These are phyloP conservation scores for Noctua comes DNA, from an alignment of 2,888 invertebrate species.

Conservation along the genomic window DNA sequence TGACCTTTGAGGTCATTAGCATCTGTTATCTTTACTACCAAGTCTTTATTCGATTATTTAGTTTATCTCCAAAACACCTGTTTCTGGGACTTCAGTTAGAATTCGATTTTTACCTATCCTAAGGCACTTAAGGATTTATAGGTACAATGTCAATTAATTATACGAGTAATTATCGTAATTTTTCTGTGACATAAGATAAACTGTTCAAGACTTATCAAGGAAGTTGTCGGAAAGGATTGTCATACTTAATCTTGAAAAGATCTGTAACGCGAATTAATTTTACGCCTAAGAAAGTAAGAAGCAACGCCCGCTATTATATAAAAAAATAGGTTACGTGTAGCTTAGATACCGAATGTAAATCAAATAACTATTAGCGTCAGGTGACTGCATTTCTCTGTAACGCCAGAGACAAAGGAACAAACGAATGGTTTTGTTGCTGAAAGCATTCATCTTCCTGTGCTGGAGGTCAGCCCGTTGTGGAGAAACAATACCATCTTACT, in stretches of 20 bases:
- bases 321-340: conserved; percentile 15
- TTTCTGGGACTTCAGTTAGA: not conserved
- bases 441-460: conserved; percentile 39
- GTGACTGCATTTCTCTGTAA: conserved; percentile 42
- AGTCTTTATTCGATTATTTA: not conserved
- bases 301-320: conserved; percentile 4
- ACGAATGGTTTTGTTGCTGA: conserved; percentile 27
- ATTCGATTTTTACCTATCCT: not conserved
- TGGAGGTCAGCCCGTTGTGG: conserved; percentile 40
- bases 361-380: conserved; percentile 38
- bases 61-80: conserved; percentile 8
- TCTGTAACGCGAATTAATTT: conserved; percentile 31
- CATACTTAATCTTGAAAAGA: conserved; percentile 14
- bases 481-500: conserved; percentile 45
- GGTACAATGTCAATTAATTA: not conserved
- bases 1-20: conserved; percentile 30
- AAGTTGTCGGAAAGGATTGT: conserved; percentile 6
- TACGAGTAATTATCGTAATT: conserved; percentile 1
- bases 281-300: conserved; percentile 13
- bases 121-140: not conserved
- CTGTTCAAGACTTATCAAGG: conserved; percentile 17
- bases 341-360: conserved; percentile 25
- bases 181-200: conserved; percentile 12
- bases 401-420: conserved; percentile 28
- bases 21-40: conserved; percentile 18